phyloP scores from a whole-genome alignment of 1,140 invertebrate species.

The Drosophila erecta region DNA sequence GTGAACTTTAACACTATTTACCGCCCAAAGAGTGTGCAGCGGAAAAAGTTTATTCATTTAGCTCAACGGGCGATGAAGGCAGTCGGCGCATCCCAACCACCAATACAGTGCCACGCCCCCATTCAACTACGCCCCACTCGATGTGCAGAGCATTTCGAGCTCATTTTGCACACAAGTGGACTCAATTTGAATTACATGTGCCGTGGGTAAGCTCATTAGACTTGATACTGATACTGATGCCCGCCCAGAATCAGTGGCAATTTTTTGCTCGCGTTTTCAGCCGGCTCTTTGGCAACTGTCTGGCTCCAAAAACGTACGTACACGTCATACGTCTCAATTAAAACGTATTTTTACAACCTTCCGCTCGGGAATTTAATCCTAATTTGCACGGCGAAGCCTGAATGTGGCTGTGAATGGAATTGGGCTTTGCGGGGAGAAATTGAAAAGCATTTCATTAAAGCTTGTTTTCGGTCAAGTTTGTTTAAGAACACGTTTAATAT shows the following conservation, averaged over 20 bases:
- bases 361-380: background rate
- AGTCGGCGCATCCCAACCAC: slow-evolving; percentile 33
- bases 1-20: slow-evolving; percentile 82
- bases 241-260: background rate
- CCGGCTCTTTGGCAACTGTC: background rate
- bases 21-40: slow-evolving; percentile 73
- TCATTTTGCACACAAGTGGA: slow-evolving; percentile 62
- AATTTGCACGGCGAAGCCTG: background rate
- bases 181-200: slow-evolving; percentile 72
- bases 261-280: background rate
- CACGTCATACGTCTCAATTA: slow-evolving; percentile 2
- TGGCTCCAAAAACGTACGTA: background rate
- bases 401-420: background rate
- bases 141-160: slow-evolving; percentile 51
- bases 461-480: too few relatives aligned
- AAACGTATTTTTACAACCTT: background rate
- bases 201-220: slow-evolving; percentile 36
- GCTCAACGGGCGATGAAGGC: slow-evolving; percentile 71
- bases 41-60: slow-evolving; percentile 82
- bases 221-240: slow-evolving; percentile 16
- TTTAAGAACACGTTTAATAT: too few relatives aligned
- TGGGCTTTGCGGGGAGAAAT: background rate
- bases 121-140: background rate
- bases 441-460: too few relatives aligned
- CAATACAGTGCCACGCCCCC: slow-evolving; percentile 8